Evolutionary conservation across 92 coral and sea anemone genomes (phyloP), one percentile per base, ranked within the genome.

Genomic region (Diadumene lineata): DNA sequence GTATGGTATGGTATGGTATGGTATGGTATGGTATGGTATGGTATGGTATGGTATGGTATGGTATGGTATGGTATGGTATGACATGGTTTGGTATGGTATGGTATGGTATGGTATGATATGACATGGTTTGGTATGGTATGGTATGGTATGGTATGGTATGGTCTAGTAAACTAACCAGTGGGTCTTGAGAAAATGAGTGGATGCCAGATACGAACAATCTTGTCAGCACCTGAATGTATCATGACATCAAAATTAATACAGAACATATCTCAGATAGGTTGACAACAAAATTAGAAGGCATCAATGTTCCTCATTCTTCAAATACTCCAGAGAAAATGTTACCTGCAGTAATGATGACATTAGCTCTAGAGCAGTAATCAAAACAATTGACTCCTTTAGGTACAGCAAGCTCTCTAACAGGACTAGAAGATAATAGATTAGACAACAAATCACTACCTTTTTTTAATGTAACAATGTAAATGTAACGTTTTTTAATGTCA

Each of bases 371-470:
- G 34, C 98, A 92, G 74, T 94, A 94, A 73, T 94, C 98, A 84
- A 94, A 94, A 77, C 97, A 94, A 88, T 94, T 94, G 48, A 94
- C 94, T 1, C 98, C 98, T 81, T 94, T 94, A 16, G 98, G 92
- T 0, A 94, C 97, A 56, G 96, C 86, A 66, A 94, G 89, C 68
- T 94, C 98, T 65, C 98, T 79, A 30, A 84, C 92, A 8, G 98
- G 93, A 23, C 58, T 53, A 53, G 18, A n/a, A 17, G 51, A 44
- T 17, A 44, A 44, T 44, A 44, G 17, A 44, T 8, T 17, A 44
- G 17, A 17, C 51, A 44, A 44, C 51, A 44, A 44, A 44, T n/a
- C n/a, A n/a, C n/a, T n/a, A n/a, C n/a, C n/a, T n/a, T n/a, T n/a
- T n/a, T n/a, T n/a, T n/a, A n/a, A n/a, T n/a, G n/a, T n/a, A n/a